Evolutionary conservation across 2,797 vertebrate genomes (phyloP), one percentile per base, ranked within the genome.

Genomic region (Gobio occitaniae): DNA sequence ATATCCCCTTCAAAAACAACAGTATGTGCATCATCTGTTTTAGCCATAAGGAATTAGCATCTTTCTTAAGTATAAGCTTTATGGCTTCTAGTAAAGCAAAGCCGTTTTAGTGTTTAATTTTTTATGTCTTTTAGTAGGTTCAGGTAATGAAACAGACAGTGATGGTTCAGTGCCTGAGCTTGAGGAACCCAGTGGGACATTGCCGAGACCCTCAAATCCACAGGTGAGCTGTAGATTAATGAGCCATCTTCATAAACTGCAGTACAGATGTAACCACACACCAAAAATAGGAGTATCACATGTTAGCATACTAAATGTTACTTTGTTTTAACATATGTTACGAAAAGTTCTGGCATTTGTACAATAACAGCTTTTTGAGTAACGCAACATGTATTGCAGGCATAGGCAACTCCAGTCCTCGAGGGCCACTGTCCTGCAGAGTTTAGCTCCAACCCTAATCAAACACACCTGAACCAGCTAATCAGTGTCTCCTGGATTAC

Each of bases 131-230:
- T 87, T 91, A 88, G 87, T 93, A 89, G 96, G 96, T 61, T 97
- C 97, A 0, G 96, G 96, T 65, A 97, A 96, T 47, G 97, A 97
- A 84, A 97, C 97, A 0, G 97, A 99, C 84, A 98, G 97, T 82
- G 97, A 97, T 16, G 97, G 96, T 8, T 98, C 97, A 0, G 94
- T 97, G 71, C 96, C 96, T 0, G 98, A 98, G 85, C 93, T 96
- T 47, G 98, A 98, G 88, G 97, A 97, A 69, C 94, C 95, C 0
- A 97, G 96, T 50, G 59, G 85, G 32, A 84, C 91, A 0, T 93
- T 95, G 76, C 91, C 95, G 0, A 95, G 93, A 87, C 91, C 94
- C 0, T 90, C 93, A 3, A 94, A 97, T 75, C 91, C 93, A 15
- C 97, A 97, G 95, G 98, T 98, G 89, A 89, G 91, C 48, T 12